Evolutionary conservation across 2,888 invertebrate species (phyloP).

Genomic region (Punctoribates punctum): DNA sequence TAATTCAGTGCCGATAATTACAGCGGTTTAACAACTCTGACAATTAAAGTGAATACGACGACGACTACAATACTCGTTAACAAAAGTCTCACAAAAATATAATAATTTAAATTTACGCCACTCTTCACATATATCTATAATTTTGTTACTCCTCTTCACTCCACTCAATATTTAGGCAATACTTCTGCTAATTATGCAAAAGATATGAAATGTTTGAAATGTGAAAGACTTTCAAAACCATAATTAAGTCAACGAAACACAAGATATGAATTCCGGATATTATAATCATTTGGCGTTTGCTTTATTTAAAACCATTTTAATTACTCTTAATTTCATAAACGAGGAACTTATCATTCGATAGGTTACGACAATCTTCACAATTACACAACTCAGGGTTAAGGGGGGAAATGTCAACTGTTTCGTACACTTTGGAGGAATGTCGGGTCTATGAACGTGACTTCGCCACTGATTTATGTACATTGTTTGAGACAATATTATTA

Average conservation of each 20-base stretch:
- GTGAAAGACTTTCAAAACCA: not conserved
- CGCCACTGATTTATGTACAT: no score
- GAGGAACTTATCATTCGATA: not conserved
- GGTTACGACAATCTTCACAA: no score
- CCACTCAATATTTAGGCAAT: not conserved
- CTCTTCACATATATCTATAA: not conserved
- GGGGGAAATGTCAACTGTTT: no score
- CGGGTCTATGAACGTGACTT: no score
- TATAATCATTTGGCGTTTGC: not conserved
- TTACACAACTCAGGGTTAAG: no score
- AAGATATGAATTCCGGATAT: conserved; percentile 14
- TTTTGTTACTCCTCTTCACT: not conserved
- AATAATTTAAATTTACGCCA: conserved; percentile 24
- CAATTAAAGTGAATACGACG: not conserved
- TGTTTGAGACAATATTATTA: no score
- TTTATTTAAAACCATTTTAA: not conserved
- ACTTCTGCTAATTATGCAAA: not conserved
- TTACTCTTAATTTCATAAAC: not conserved
- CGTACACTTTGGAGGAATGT: no score
- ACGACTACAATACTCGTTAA: conserved; percentile 8
- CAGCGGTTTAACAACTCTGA: conserved; percentile 27
- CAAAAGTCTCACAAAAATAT: not conserved
- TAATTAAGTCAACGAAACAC: conserved; percentile 7
- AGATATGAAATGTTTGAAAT: not conserved
- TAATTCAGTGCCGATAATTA: not conserved